A percentile compares a stretch with the other conserved stretches of the same genome.
phyloP scores from a whole-genome alignment of 1,140 invertebrate species.

The Papilio polytes region DNA sequence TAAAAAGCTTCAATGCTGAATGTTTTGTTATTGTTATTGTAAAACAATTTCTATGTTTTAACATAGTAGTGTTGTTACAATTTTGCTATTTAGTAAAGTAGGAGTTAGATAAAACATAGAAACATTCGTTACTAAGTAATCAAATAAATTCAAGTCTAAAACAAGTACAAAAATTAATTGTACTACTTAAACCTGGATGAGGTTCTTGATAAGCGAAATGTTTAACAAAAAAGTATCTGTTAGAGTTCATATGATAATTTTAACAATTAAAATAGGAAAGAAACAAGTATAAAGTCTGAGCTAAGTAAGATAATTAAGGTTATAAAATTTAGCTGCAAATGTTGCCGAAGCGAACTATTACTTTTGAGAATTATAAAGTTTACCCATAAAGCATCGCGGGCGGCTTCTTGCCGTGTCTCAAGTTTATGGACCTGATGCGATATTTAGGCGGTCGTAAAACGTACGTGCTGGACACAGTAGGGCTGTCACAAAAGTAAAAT shows the following conservation, averaged over 20 bases:
- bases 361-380: slow-evolving; percentile 34
- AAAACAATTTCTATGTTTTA: slow-evolving; percentile 14
- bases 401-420: slow-evolving; percentile 3
- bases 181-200: too few relatives aligned
- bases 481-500: neutral
- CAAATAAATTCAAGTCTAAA: too few relatives aligned
- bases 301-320: neutral
- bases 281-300: neutral
- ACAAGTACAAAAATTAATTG: too few relatives aligned
- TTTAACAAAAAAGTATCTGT: too few relatives aligned
- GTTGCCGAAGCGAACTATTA: slow-evolving; percentile 27
- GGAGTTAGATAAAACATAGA: neutral
- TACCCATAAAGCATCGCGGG: slow-evolving; percentile 12
- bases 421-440: slow-evolving; percentile 29
- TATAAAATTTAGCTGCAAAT: slow-evolving; percentile 5
- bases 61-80: neutral
- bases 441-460: slow-evolving; percentile 35
- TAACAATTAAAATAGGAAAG: neutral
- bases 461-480: slow-evolving; percentile 5
- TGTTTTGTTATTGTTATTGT: slow-evolving; percentile 27
- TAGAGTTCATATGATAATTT: neutral
- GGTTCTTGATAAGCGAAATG: too few relatives aligned
- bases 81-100: neutral
- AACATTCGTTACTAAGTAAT: too few relatives aligned
- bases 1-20: slow-evolving; percentile 30